Evolutionary conservation across 2,888 invertebrate genomes (phyloP).

Genomic region (Ormyrus labotus): DNA sequence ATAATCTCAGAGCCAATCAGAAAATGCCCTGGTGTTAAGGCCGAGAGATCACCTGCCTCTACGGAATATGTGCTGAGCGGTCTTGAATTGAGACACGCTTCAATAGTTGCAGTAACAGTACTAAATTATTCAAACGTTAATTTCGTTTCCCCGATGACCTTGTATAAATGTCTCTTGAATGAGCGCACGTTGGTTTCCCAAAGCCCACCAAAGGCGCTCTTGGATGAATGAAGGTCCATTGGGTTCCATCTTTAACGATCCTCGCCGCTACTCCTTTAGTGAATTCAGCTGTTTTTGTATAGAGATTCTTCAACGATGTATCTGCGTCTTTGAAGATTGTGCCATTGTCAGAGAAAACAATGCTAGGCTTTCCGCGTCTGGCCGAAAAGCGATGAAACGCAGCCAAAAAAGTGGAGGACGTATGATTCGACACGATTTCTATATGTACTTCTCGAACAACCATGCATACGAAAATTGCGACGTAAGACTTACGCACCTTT

Average conservation of each 20-base stretch:
- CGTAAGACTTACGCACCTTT: background rate
- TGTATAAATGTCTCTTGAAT: background rate
- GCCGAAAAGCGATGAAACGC: background rate
- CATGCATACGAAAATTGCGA: background rate
- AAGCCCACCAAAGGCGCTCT: background rate
- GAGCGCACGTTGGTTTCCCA: background rate
- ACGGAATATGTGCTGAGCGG: background rate
- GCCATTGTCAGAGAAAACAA: background rate
- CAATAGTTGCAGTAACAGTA: background rate
- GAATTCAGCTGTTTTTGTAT: background rate
- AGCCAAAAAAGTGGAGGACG: constrained; percentile 5
- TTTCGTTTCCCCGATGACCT: background rate
- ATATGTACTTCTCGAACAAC: background rate
- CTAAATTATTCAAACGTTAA: background rate
- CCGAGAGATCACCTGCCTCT: background rate
- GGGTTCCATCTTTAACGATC: background rate
- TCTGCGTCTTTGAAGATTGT: background rate
- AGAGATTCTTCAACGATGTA: background rate
- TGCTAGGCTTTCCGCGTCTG: background rate
- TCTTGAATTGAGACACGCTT: background rate
- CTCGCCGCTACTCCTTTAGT: background rate
- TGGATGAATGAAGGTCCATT: constrained; percentile 8
- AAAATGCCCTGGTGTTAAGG: background rate
- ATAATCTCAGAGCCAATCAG: background rate
- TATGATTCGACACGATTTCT: constrained; percentile 7